phyloP scores from a whole-genome alignment of 2,888 invertebrate genomes.

The Cactoblastis cactorum region DNA sequence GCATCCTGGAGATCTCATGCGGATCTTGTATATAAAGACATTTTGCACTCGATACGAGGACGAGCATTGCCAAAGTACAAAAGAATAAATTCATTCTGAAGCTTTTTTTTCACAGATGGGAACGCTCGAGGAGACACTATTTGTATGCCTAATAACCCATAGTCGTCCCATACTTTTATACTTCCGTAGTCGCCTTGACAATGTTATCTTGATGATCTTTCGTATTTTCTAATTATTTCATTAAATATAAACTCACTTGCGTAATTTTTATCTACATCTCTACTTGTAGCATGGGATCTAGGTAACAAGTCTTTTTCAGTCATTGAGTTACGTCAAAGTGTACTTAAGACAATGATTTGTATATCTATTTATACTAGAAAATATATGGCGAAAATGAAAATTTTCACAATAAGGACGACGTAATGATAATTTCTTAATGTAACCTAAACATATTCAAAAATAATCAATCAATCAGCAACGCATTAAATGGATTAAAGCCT shows the following conservation, averaged over 20 bases:
- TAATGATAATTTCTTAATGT: no score
- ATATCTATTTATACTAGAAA: not conserved
- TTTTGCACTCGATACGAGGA: not conserved
- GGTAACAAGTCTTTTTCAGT: not conserved
- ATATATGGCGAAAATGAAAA: no score
- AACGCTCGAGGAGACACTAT: not conserved
- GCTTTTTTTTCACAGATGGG: not conserved
- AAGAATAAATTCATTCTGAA: slow-evolving; percentile 1
- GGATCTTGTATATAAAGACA: slow-evolving; percentile 6
- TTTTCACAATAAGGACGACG: no score
- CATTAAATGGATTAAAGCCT: no score
- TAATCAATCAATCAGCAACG: no score
- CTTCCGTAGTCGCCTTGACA: slow-evolving; percentile 2
- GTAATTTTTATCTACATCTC: slow-evolving; percentile 11
- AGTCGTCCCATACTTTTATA: slow-evolving; percentile 2
- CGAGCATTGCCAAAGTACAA: not conserved
- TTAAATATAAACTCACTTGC: not conserved
- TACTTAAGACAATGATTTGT: not conserved
- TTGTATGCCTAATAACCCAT: not conserved
- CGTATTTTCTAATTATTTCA: slow-evolving; percentile 20
- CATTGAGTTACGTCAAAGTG: slow-evolving; percentile 6
- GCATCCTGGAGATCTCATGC: not conserved
- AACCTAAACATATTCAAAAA: no score
- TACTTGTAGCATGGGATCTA: not conserved
- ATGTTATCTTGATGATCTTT: slow-evolving; percentile 14